Conservation (phyloP, 2,113 vertebrate genomes). For the Rhynchomys soricoides region DNA sequence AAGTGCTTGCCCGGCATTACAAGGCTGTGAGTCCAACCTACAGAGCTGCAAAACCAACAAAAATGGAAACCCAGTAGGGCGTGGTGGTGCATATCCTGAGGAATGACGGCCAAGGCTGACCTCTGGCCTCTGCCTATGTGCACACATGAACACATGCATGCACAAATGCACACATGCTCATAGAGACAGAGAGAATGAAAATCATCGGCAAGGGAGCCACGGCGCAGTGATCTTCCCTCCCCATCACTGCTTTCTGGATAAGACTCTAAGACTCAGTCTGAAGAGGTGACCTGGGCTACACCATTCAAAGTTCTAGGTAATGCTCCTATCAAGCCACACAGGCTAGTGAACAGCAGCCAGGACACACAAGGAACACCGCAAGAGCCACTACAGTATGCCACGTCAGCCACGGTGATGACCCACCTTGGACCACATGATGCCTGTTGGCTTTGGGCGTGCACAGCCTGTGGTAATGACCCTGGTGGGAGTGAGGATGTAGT, state of each 20-base stretch:
- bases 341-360: not conserved
- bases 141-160: not conserved
- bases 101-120: not conserved
- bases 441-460: constrained; percentile 88
- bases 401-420: not conserved
- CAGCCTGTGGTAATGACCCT: constrained; percentile 91
- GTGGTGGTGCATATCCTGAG: not conserved
- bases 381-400: fast-evolving
- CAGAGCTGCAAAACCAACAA: not conserved
- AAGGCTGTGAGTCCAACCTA: not conserved
- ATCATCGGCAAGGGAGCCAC: not conserved
- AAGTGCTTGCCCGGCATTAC: not conserved
- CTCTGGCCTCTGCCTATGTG: not conserved
- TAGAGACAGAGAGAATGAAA: not conserved
- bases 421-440: constrained; percentile 95
- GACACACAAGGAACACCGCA: not conserved
- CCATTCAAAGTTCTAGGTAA: not conserved
- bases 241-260: not conserved
- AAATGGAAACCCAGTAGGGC: not conserved
- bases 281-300: not conserved
- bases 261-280: not conserved
- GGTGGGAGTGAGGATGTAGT: constrained; percentile 96
- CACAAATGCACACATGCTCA: not conserved
- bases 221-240: too few species aligned
- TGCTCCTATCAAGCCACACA: not conserved